Base-by-base conservation (phyloP, 2,888 invertebrate species). In the Siphlonurus alternatus region DNA sequence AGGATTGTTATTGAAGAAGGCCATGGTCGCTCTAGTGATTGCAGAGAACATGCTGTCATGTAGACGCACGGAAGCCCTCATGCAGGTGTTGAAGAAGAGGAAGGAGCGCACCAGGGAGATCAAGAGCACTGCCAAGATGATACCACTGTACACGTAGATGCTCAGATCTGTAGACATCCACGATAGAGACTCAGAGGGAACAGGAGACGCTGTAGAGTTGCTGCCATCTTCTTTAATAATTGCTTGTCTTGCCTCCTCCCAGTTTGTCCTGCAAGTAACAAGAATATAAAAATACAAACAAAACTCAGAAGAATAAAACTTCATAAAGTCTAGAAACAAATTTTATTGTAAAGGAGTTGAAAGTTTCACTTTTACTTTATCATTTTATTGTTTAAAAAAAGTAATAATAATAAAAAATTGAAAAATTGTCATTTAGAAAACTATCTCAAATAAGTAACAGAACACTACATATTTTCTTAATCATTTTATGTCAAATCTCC, bases 1-100 rank as follows among this genome's bases (percentile, higher is more conserved):
- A 1, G 92, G 89, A 74, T 93, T 93, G 0, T 83, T 85, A 71
- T 93, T 90, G 72, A 92, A 94, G 74, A 93, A 93, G 64, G 80
- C 73, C 77, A 87, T 83, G 1, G 80, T 78, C 0, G 82, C 76
- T 64, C 79, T 72, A n/a, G 83, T 76, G 15, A 84, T 72, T 66
- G 84, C 79, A 53, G 77, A 75, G 73, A 90, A 89, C 86, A 89
- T 87, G 15, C 69, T 75, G 71, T 86, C 81, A 73, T 91, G 90
- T 0, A 90, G 77, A 24, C 78, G 81, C 66, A 80, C 80, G 0
- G 88, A 87, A 0, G 88, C 83, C 2, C 76, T 74, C 70, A 87
- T 80, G 65, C 85, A 84, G 25, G 84, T 73, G 25, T 76, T 74
- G 67, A 84, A 85, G 72, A 86, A 87, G 1, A 83, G 78, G 68